Evolutionary conservation across 2,113 vertebrate genomes (phyloP).

Genomic region (Cyanoliseus patagonus): DNA sequence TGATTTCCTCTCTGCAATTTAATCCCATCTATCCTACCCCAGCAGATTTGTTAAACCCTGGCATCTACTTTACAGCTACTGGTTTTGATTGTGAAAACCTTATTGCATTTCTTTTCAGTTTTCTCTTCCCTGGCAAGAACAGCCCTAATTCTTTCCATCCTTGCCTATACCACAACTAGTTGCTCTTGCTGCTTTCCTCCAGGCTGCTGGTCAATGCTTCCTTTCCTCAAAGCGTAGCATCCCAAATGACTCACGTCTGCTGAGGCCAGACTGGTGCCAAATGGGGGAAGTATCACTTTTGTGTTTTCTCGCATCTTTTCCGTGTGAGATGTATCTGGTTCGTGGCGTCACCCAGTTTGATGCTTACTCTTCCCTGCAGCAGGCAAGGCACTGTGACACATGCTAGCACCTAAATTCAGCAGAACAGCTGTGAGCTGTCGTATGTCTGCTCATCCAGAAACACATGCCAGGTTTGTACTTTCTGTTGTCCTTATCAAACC

Average conservation of each 20-base stretch:
- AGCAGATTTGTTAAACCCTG: not conserved
- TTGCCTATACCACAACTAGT: not conserved
- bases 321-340: not conserved
- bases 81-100: not conserved
- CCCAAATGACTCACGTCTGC: not conserved
- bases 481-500: not conserved
- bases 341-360: not conserved
- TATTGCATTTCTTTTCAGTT: not conserved
- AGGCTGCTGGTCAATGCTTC: not conserved
- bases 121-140: not conserved
- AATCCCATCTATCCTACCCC: not conserved
- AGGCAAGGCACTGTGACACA: not conserved
- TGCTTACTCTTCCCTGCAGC: not conserved
- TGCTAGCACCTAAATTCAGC: not conserved
- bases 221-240: not conserved
- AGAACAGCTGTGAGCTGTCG: not conserved
- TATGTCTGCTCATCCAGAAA: not conserved
- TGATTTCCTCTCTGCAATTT: not conserved
- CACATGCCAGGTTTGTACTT: not conserved
- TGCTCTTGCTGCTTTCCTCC: not conserved
- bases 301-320: not conserved
- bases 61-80: not conserved
- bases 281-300: not conserved
- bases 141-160: not conserved
- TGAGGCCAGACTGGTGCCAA: not conserved